phyloP scores from a whole-genome alignment of 2,113 vertebrate genomes.

The Laticauda colubrina region DNA sequence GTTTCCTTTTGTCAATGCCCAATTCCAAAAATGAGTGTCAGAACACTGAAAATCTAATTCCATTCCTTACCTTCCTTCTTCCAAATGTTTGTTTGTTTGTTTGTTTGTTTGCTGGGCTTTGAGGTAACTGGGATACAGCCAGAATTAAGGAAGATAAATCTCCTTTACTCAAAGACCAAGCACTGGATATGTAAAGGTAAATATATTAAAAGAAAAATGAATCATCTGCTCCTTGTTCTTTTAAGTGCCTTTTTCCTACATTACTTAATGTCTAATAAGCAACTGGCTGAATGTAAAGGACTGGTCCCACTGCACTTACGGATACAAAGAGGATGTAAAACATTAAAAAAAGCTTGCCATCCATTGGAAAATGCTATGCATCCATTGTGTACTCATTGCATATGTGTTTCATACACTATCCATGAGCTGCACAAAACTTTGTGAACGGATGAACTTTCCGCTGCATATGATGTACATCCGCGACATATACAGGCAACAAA shows the following conservation, averaged over 20 bases:
- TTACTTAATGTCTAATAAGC: background rate
- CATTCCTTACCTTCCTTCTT: background rate
- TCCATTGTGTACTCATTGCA: too few species aligned
- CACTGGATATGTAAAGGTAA: background rate
- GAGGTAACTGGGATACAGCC: background rate
- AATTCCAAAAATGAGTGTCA: background rate
- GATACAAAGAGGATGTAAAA: too few species aligned
- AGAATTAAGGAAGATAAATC: background rate
- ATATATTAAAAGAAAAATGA: background rate
- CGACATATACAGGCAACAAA: too few species aligned
- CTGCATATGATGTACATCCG: too few species aligned
- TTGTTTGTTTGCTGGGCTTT: background rate
- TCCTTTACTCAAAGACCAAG: background rate
- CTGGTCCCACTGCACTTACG: too few species aligned
- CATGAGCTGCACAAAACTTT: too few species aligned
- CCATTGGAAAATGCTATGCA: too few species aligned
- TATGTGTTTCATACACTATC: too few species aligned
- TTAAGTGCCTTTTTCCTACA: background rate
- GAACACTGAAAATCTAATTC: background rate
- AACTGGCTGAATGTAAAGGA: slow-evolving; percentile 2
- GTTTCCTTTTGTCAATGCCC: background rate
- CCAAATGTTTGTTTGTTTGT: too few species aligned
- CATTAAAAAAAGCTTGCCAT: too few species aligned
- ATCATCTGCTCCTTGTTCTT: background rate
- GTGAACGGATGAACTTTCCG: too few species aligned